These are phyloP conservation scores for Drosophila percnosoma DNA, from an alignment of 2,888 invertebrate species.

Conservation along the genomic window DNA sequence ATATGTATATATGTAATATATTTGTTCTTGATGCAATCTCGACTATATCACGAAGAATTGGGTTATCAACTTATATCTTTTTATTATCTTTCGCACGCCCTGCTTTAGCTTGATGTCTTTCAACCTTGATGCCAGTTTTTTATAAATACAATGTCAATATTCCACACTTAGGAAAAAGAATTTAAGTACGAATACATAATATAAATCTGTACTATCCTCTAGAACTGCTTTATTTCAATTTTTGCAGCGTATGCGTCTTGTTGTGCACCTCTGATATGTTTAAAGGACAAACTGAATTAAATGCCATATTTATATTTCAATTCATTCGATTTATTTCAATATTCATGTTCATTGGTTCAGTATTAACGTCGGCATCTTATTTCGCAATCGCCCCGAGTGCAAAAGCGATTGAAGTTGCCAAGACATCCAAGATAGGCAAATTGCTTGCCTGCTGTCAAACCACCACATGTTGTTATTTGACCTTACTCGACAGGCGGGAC, in stretches of 20 bases:
- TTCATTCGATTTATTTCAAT: not conserved
- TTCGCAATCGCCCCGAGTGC: constrained; percentile 4
- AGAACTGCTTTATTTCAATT: too few relatives aligned
- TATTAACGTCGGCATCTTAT: constrained; percentile 3
- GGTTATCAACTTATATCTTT: not conserved
- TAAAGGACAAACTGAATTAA: not conserved
- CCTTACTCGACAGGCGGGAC: not conserved
- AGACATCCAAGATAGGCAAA: constrained; percentile 26
- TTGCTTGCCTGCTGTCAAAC: constrained; percentile 21
- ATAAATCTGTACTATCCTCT: too few relatives aligned
- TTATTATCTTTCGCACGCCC: not conserved
- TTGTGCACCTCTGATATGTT: too few relatives aligned
- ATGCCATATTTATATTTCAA: not conserved
- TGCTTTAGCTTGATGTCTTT: not conserved
- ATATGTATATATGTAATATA: not conserved
- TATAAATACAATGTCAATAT: not conserved
- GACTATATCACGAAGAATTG: not conserved
- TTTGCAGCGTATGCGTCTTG: too few relatives aligned
- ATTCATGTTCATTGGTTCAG: not conserved
- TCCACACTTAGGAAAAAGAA: not conserved
- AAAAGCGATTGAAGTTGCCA: constrained; percentile 27
- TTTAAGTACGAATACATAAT: too few relatives aligned
- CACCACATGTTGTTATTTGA: constrained; percentile 35
- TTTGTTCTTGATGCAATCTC: not conserved
- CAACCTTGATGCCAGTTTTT: not conserved